Evolutionary conservation across 2,888 invertebrate species (phyloP), one percentile per base, ranked within the genome.

Genomic region (Pristionchus mayeri): DNA sequence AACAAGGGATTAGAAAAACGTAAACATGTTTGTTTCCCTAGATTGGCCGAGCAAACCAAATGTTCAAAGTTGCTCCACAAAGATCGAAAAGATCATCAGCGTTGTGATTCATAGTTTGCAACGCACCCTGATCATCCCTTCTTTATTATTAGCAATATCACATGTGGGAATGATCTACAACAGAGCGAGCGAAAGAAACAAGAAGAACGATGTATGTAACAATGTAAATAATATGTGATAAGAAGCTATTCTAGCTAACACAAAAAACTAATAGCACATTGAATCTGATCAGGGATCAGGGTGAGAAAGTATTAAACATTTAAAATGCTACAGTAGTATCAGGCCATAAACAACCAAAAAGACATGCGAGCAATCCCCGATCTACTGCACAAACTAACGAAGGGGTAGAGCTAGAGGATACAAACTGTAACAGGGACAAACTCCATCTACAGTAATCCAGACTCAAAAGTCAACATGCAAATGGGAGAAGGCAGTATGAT

Each of bases 91-190:
- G n/a, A n/a, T n/a, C n/a, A n/a, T n/a, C n/a, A n/a, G n/a, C n/a
- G n/a, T n/a, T n/a, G n/a, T n/a, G n/a, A n/a, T n/a, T n/a, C n/a
- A n/a, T n/a, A n/a, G n/a, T n/a, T n/a, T n/a, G n/a, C n/a, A 44
- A 44, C 44, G 44, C 2, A 27, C 57, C 57, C 21, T 63, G 63
- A 63, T 63, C 18, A 7, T 34, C 63, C 63, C 63, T 34, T 34
- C 0, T 63, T 63, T 63, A 63, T n/a, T n/a, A n/a, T 63, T 63
- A 63, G 63, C 63, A 34, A n/a, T 34, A 27, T 63, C 34, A 63
- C 63, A 63, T n/a, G 34, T 24, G 6, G 34, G 63, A 6, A 18
- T 34, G 34, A 30, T 63, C 63, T 34, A 27, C 63, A 63, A 34
- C 11, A 60, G 9, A 24, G 30, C 34, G 60, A 60, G 30, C 60